Percentiles rank a stretch among this genome's conserved stretches.
Conservation (phyloP, 2,113 vertebrate species). For the Rhadina sibilatrix region DNA sequence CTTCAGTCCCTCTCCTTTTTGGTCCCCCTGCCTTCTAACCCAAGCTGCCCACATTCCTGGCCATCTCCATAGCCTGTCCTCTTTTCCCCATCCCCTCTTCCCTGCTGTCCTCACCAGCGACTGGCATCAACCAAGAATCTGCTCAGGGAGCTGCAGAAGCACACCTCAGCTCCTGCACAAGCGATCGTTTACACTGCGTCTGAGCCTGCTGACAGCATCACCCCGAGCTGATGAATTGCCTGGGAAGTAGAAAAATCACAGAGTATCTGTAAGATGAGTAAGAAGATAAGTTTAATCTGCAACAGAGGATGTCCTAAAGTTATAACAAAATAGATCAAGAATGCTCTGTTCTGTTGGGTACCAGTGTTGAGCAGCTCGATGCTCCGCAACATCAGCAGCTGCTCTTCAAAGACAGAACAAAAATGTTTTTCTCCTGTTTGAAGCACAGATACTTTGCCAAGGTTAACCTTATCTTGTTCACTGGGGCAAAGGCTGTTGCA, state of each 20-base stretch:
- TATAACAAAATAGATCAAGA: not conserved
- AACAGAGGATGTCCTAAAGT: not conserved
- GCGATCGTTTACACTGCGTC: not conserved
- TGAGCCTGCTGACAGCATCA: not conserved
- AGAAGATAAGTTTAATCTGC: not conserved
- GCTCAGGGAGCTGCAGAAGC: rapidly evolving
- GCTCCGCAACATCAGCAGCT: not conserved
- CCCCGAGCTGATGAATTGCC: not conserved
- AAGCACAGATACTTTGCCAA: not conserved
- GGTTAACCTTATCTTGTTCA: not conserved
- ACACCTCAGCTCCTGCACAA: rapidly evolving
- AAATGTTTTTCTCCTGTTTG: not conserved
- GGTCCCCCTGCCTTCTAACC: not conserved
- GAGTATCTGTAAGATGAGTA: not conserved
- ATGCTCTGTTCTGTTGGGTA: rapidly evolving
- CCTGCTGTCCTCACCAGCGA: rapidly evolving
- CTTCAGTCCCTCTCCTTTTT: not conserved
- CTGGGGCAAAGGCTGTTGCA: not conserved
- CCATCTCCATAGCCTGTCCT: not conserved
- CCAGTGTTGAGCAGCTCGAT: rapidly evolving
- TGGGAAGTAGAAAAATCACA: not conserved
- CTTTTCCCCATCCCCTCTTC: not conserved
- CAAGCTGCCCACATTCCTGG: not conserved
- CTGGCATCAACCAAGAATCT: not conserved
- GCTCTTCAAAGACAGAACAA: not conserved